Evolutionary conservation across 2,113 vertebrate species (phyloP), one percentile per base, ranked within the genome.

Genomic region (Girardinichthys multiradiatus): DNA sequence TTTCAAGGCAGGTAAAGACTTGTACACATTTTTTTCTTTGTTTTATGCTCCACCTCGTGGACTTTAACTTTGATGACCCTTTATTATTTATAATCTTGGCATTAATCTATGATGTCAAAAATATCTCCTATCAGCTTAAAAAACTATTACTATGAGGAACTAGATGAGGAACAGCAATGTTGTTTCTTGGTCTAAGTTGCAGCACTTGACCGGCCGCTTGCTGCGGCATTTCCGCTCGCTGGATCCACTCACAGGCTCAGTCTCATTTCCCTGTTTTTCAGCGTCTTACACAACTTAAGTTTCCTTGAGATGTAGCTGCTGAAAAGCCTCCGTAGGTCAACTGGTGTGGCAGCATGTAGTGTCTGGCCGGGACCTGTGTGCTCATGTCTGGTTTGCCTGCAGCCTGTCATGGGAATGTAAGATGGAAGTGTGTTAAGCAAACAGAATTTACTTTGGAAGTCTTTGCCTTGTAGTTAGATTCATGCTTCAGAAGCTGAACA

Each of bases 351-450:
- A 15, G 57, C 39, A 61, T 24, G 54, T 54, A 48, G 42, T 68
- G 17, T 31, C 4, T 74, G 33, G n/a, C 19, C 21, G 7, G 2
- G 30, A 39, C 31, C 30, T 26, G 8, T 58, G 30, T 65, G 54
- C 13, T 45, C 60, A 21, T 35, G 37, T 68, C 27, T 64, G 39
- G 48, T 57, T 54, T 9, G 45, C 68, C 60, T 68, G 24, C 21
- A 59, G 74, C 15, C 30, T 72, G 37, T 79, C 74, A 73, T 70
- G 76, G 75, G 76, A 78, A 89, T 87, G 71, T 80, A 51, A 82
- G 76, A 85, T 76, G 76, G 64, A 60, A 78, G 60, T 26, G 70
- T 35, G 79, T 82, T 87, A 76, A 87, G 80, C 67, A 81, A 81
- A 70, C 64, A 70, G 37, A 69, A 5, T 24, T 54, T 21, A 57